These are phyloP conservation scores for Oreochromis mossambicus DNA, from an alignment of 2,797 vertebrate genomes.

Conservation along the genomic window DNA sequence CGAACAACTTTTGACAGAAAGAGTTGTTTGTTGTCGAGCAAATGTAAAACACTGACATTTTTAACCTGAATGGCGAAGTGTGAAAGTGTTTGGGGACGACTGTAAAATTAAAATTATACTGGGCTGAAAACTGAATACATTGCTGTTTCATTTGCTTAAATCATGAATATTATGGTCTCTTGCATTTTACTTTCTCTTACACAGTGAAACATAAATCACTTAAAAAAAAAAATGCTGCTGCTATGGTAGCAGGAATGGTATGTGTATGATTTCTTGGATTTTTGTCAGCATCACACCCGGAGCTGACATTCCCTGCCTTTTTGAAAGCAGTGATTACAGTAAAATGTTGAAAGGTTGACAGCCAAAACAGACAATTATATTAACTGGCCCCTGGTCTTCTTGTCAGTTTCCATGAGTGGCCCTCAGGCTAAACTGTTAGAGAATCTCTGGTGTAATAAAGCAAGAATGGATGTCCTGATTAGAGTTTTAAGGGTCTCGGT, in stretches of 20 bases:
- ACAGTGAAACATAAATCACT: conserved; percentile 1
- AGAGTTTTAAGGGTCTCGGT: conserved; percentile 6
- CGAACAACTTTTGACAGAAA: not conserved
- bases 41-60: not conserved
- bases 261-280: not conserved
- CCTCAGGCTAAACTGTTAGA: conserved; percentile 37
- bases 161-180: not conserved
- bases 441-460: conserved; percentile 39
- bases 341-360: conserved; percentile 55
- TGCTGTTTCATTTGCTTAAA: not conserved
- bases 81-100: not conserved
- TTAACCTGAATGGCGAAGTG: not conserved
- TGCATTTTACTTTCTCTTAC: not conserved
- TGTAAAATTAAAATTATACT: not conserved
- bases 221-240: conserved; percentile 4
- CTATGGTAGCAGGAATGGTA: not conserved
- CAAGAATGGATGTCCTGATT: conserved; percentile 28
- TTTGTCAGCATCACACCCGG: conserved; percentile 21
- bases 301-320: conserved; percentile 35
- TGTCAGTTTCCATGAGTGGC: conserved; percentile 40
- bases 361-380: conserved; percentile 56
- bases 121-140: not conserved
- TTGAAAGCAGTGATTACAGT: conserved; percentile 36
- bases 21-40: not conserved
- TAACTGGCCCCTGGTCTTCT: conserved; percentile 44